Percentiles rank a stretch among this genome's conserved stretches.
phyloP scores from a whole-genome alignment of 2,113 vertebrate genomes.

The Vombatus ursinus region DNA sequence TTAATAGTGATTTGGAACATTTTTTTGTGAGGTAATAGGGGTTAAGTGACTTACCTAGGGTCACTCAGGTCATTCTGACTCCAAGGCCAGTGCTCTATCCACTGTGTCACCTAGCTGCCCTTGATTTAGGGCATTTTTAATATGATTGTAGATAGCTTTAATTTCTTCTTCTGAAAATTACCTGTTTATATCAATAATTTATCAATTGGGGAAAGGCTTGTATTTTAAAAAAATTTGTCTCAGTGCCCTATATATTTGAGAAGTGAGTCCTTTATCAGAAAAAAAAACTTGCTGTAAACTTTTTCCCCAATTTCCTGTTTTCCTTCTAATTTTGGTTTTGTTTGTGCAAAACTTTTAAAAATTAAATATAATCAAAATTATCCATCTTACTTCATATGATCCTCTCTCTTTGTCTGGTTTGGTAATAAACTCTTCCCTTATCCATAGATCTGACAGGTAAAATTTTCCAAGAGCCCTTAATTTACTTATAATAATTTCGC shows the following conservation, averaged over 20 bases:
- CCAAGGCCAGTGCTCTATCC: no score
- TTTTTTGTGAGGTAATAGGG: neutral
- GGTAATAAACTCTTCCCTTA: neutral
- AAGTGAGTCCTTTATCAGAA: neutral
- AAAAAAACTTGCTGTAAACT: neutral
- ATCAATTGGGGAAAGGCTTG: neutral
- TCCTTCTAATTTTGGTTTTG: neutral
- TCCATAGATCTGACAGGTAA: neutral
- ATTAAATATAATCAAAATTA: neutral
- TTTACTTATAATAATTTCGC: neutral
- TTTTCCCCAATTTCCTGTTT: neutral
- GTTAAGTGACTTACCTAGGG: no score
- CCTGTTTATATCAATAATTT: neutral
- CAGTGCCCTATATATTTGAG: neutral
- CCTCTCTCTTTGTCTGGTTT: neutral
- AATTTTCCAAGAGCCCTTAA: neutral
- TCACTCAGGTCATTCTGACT: no score
- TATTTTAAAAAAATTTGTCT: neutral
- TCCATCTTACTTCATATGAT: neutral
- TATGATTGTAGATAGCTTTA: neutral
- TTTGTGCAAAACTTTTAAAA: neutral
- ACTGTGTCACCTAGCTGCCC: no score
- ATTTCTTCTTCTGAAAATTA: neutral
- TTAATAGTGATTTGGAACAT: neutral
- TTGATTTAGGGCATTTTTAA: neutral